These are phyloP conservation scores for Atopsyche davidsoni DNA, from an alignment of 1,140 invertebrate genomes.

Conservation along the genomic window DNA sequence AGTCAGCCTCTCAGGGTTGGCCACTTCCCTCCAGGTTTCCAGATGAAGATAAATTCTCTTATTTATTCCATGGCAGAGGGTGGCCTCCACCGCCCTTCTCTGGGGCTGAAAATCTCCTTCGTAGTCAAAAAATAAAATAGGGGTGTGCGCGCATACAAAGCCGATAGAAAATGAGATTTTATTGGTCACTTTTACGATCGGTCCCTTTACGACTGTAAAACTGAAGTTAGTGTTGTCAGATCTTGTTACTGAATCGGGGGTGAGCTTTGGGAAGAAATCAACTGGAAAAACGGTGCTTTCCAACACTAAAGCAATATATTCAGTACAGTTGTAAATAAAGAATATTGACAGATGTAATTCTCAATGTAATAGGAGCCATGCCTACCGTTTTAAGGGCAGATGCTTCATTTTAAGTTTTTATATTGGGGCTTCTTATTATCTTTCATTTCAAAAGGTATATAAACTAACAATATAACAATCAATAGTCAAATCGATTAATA, in stretches of 20 bases:
- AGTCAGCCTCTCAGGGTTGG: constrained; percentile 19
- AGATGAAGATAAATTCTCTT: constrained; percentile 25
- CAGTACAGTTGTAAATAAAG: too few relatives aligned
- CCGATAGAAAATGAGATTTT: constrained; percentile 31
- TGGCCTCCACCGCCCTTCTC: background rate
- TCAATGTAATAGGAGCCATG: too few relatives aligned
- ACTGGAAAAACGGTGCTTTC: too few relatives aligned
- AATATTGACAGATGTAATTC: too few relatives aligned
- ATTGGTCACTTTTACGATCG: constrained; percentile 30
- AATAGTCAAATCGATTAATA: too few relatives aligned
- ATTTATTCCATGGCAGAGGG: constrained; percentile 12
- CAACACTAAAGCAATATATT: too few relatives aligned
- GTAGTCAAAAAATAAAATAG: constrained; percentile 8
- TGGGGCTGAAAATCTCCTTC: constrained; percentile 3
- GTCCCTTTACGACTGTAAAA: constrained; percentile 31
- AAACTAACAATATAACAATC: too few relatives aligned
- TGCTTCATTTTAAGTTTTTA: too few relatives aligned
- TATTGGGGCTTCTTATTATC: too few relatives aligned
- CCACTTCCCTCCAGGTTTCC: constrained; percentile 17
- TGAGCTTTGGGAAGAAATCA: too few relatives aligned
- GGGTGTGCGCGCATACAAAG: constrained; percentile 8
- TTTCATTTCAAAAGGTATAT: too few relatives aligned
- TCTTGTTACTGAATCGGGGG: background rate
- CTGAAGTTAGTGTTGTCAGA: constrained; percentile 19
- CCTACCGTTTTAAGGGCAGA: too few relatives aligned